These are phyloP conservation scores for Hypolimnas misippus DNA, from an alignment of 2,888 invertebrate species.

Conservation along the genomic window DNA sequence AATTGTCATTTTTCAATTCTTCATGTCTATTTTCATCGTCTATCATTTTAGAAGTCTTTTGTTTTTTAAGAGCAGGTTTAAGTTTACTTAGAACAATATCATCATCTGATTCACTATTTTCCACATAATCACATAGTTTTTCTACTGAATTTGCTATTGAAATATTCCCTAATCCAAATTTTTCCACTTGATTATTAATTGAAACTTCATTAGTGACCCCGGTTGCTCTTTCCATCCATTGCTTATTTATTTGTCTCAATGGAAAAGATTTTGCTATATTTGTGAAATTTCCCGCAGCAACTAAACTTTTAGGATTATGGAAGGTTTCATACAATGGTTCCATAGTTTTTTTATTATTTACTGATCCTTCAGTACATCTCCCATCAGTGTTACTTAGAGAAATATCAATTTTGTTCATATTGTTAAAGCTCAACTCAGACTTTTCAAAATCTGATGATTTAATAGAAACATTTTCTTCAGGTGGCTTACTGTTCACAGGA, in stretches of 20 bases:
- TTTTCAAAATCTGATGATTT: neutral
- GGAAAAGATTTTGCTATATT: constrained; percentile 48
- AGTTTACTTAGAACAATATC: constrained; percentile 68
- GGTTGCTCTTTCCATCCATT: constrained; percentile 76
- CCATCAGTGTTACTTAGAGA: neutral
- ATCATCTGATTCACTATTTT: constrained; percentile 88
- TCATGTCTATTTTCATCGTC: constrained; percentile 25
- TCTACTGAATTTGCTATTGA: constrained; percentile 52
- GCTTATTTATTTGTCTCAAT: constrained; percentile 66
- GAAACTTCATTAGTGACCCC: constrained; percentile 62
- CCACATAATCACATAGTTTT: constrained; percentile 85
- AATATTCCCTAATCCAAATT: constrained; percentile 72
- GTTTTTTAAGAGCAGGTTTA: constrained; percentile 84
- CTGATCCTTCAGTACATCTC: neutral
- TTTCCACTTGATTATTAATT: constrained; percentile 42
- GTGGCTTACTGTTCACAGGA: constrained; percentile 35
- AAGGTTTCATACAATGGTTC: neutral
- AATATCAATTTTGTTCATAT: neutral
- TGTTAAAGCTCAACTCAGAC: neutral
- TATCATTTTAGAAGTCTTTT: constrained; percentile 56
- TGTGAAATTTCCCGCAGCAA: constrained; percentile 21
- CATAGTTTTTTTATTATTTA: neutral
- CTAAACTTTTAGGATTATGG: constrained; percentile 29
- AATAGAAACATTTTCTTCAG: constrained; percentile 36
- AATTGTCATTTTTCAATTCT: constrained; percentile 24